phyloP scores from a whole-genome alignment of 2,113 vertebrate genomes.

The Melierax canorus region DNA sequence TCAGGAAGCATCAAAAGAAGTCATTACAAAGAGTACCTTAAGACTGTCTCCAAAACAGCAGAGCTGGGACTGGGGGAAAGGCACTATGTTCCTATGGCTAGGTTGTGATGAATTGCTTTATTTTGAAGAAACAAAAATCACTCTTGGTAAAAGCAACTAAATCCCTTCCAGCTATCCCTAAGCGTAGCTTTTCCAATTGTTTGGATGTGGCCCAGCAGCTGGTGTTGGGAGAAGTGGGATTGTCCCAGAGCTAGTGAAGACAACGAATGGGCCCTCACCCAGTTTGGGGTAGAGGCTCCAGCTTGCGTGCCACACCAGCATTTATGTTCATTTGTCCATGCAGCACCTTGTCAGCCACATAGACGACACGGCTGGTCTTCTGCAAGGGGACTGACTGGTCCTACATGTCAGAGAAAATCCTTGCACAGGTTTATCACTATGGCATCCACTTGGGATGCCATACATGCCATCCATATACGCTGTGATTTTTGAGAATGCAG shows the following conservation, averaged over 20 bases:
- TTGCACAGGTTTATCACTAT: background rate
- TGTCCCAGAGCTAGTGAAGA: background rate
- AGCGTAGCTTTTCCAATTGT: background rate
- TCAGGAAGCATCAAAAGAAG: background rate
- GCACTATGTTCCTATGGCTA: background rate
- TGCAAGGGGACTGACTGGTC: background rate
- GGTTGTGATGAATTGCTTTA: background rate
- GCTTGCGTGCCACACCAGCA: background rate
- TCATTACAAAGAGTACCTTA: background rate
- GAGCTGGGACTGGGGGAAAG: background rate
- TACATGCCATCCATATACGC: background rate
- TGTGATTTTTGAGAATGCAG: background rate
- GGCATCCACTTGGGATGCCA: background rate
- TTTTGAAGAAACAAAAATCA: background rate
- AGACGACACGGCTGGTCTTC: background rate
- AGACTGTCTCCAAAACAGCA: fast-evolving
- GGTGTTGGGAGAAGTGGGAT: background rate
- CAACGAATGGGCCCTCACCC: background rate
- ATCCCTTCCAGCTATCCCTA: background rate
- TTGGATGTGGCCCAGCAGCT: background rate
- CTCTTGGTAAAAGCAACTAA: background rate
- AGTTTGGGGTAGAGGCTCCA: background rate
- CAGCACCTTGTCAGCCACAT: background rate
- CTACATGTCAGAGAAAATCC: background rate
- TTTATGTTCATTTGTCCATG: background rate